Conservation (phyloP, 1,140 invertebrate genomes). For the Dolichoris vasculosae region DNA sequence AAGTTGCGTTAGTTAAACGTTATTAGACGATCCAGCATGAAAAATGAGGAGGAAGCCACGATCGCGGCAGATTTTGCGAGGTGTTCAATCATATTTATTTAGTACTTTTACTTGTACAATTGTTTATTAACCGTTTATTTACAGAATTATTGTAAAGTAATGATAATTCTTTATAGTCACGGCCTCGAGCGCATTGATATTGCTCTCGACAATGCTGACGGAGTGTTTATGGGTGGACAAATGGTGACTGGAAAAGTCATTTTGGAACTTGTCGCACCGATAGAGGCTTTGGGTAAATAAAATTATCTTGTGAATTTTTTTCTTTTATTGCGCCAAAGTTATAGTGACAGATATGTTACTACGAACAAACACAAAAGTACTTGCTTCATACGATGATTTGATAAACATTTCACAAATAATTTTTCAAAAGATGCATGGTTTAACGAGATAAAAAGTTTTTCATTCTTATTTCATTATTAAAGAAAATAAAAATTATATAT, state of each 20-base stretch:
- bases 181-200: constrained; percentile 58
- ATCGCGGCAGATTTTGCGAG: constrained; percentile 9
- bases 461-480: no score
- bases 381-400: no score
- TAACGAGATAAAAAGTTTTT: no score
- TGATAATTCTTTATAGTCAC: constrained; percentile 52
- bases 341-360: not conserved
- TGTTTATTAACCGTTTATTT: not conserved
- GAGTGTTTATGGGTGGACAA: constrained; percentile 58
- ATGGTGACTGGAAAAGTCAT: constrained; percentile 57
- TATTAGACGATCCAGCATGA: not conserved
- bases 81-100: not conserved
- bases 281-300: constrained; percentile 56
- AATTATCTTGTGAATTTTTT: no score
- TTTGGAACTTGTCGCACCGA: constrained; percentile 53
- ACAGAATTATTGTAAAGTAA: not conserved
- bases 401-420: no score
- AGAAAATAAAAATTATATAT: no score
- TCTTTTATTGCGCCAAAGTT: not conserved
- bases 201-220: constrained; percentile 54
- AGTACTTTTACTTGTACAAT: not conserved
- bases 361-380: no score
- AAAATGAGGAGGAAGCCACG: not conserved
- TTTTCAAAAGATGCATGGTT: no score
- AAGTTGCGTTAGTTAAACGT: not conserved